Base-by-base conservation (phyloP, 53 echinoderm and acorn worm genomes). In the Pentamera pediparva region DNA sequence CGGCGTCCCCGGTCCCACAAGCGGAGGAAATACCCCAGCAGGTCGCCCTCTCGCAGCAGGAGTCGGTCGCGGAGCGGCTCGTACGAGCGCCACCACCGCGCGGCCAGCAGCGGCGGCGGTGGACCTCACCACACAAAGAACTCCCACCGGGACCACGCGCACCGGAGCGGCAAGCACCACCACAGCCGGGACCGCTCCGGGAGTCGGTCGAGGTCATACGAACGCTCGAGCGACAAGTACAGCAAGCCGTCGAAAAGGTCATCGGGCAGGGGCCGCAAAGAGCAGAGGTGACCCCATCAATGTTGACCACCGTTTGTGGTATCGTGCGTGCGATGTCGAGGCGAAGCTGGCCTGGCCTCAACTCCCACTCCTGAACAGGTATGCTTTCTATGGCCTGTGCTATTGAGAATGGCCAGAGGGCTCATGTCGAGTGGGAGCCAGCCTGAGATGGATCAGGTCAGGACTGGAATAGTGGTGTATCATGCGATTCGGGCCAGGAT, bases 241-340 rank as follows among this genome's bases (percentile, higher is more conserved):
- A 83, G 61, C 20, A 87, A 87, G 50, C 63, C 57, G 40, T 55
- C 73, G 32, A 87, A 87, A 79, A 43, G 83, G 56, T 83, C 79
- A 27, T 79, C 78, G 2, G 61, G 83, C 33, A 41, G 83, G 13
- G 37, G 72, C 43, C 37, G 79, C 4, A 61, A 72, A 5, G 62
- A 74, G 0, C 37, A 80, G 35, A 67, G 67, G 67, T 67, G 30
- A 67, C 67, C 40, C 28, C 45, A 35, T 32, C 61, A 45, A 32
- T 57, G 29, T 57, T 57, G 4, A 28, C 32, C 11, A 53, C n/a
- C n/a, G n/a, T n/a, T n/a, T n/a, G n/a, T n/a, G n/a, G n/a, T n/a
- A n/a, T n/a, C n/a, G n/a, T n/a, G n/a, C n/a, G n/a, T n/a, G n/a
- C n/a, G n/a, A n/a, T n/a, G n/a, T n/a, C n/a, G n/a, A n/a, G n/a